Evolutionary conservation across 2,113 vertebrate genomes (phyloP), one percentile per base, ranked within the genome.

Genomic region (Crotophaga sulcirostris): DNA sequence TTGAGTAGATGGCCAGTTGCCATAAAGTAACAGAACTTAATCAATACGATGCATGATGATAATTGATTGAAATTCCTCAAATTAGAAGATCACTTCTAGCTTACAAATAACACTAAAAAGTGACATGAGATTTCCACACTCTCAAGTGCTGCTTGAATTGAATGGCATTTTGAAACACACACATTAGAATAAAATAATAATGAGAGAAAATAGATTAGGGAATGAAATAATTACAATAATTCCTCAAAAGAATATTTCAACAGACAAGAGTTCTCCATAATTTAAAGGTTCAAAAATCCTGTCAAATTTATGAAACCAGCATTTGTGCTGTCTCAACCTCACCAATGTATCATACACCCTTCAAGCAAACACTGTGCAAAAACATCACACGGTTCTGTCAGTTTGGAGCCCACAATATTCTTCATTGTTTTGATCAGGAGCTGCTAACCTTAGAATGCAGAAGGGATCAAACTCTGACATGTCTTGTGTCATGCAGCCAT

Each of bases 1-100:
- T 77, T 64, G 58, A 76, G 76, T 87, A 80, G 45, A 80, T 42
- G 20, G 34, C 25, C 11, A 60, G 70, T 88, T 90, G 82, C 33
- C 56, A 25, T 93, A 85, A 89, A 64, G 76, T 76, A 96, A 94
- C 33, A 96, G 94, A 97, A 54, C 25, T 68, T 84, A 93, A 97
- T 97, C 96, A 97, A 97, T 96, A 96, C 1, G 4, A 93, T 51
- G 38, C 54, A 94, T 89, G 91, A 96, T 59, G 4, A 80, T 29
- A 93, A 98, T 89, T 97, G 96, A 97, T 58, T 87, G 51, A 90
- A 97, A 89, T 72, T 92, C 69, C 25, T 90, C 82, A 91, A 76
- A 96, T 96, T 89, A 94, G 67, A 72, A 72, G 55, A 90, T 94
- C 58, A 94, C 79, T 85, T 97, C 80, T 95, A 84, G 38, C 60